phyloP scores from a whole-genome alignment of 1,140 invertebrate genomes.

The Elysia chlorotica region DNA sequence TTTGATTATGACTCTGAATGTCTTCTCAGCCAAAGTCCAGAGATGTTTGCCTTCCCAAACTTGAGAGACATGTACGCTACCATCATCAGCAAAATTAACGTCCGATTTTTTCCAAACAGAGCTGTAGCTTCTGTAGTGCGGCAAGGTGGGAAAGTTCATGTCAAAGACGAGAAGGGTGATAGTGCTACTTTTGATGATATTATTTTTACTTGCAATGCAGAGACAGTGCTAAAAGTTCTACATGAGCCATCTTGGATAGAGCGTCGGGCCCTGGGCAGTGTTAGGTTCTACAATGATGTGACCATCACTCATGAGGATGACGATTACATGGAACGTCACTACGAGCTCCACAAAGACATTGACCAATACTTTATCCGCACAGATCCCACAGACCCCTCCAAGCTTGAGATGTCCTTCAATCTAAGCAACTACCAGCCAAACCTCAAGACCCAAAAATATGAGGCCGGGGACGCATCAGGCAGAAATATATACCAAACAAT shows the following conservation, averaged over 20 bases:
- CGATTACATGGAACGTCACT: slow-evolving; percentile 49
- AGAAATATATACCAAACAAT: slow-evolving; percentile 51
- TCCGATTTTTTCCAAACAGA: slow-evolving; percentile 32
- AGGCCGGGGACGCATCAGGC: too few relatives aligned
- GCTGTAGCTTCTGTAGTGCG: slow-evolving; percentile 31
- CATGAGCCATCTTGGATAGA: slow-evolving; percentile 42
- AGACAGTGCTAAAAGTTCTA: slow-evolving; percentile 42
- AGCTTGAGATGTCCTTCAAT: slow-evolving; percentile 54
- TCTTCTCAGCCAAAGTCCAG: slow-evolving; percentile 43
- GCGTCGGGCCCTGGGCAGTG: slow-evolving; percentile 44
- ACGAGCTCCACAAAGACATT: slow-evolving; percentile 42
- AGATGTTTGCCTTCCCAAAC: slow-evolving; percentile 53
- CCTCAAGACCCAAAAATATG: too few relatives aligned
- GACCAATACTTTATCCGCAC: slow-evolving; percentile 51
- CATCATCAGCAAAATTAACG: slow-evolving; percentile 36
- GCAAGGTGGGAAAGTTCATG: slow-evolving; percentile 26
- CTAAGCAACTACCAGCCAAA: slow-evolving; percentile 52
- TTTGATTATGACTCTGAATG: slow-evolving; percentile 48
- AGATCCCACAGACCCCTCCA: slow-evolving; percentile 35
- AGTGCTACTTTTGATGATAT: slow-evolving; percentile 44
- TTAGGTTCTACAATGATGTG: slow-evolving; percentile 47
- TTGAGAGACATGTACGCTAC: slow-evolving; percentile 45
- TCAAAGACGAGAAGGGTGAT: slow-evolving; percentile 32
- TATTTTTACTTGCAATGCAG: slow-evolving; percentile 52
- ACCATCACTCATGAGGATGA: slow-evolving; percentile 50